Evolutionary conservation across 2,113 vertebrate genomes (phyloP), one percentile per base, ranked within the genome.

Genomic region (Pedetes capensis): DNA sequence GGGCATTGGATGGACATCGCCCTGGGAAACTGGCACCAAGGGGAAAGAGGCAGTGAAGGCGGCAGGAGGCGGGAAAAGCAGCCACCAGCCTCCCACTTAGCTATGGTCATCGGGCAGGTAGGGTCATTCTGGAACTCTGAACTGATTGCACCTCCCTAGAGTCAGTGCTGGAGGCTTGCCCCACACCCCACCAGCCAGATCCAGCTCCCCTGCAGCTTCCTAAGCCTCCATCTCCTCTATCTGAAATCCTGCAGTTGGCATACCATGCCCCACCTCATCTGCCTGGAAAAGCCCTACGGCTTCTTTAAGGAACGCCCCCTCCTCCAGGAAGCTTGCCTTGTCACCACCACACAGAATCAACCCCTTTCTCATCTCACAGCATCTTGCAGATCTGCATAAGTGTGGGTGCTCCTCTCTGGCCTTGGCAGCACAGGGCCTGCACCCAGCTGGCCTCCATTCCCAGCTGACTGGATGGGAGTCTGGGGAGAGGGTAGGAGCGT

Each of bases 11-110:
- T 5, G 1, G 87, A 59, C 76, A 79, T n/a, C 8, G 51, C 63
- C 83, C 79, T 34, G 34, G 64, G 92, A 84, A 93, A 63, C 47
- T 5, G 47, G 82, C 75, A 59, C 44, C 25, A 11, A 23, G 5
- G 44, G 68, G 64, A 23, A 22, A 59, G 57, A 37, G 32, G 59
- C 18, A 74, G n/a, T n/a, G n/a, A n/a, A n/a, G 51, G 34, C 2
- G 12, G 39, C 0, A 0, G 34, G 18, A 13, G 23, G 7, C 2
- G 6, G 79, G n/a, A n/a, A n/a, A n/a, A n/a, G n/a, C n/a, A n/a
- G n/a, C n/a, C n/a, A n/a, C n/a, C n/a, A n/a, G n/a, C n/a, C n/a
- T n/a, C n/a, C n/a, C n/a, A 37, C 34, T 88, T 8, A 34, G n/a
- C 16, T 47, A 27, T 57, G 34, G 85, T 7, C 79, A 47, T 57